Percentiles rank a stretch among this genome's conserved stretches.
Conservation (phyloP, 2,113 vertebrate genomes). For the Pseudonaja textilis region DNA sequence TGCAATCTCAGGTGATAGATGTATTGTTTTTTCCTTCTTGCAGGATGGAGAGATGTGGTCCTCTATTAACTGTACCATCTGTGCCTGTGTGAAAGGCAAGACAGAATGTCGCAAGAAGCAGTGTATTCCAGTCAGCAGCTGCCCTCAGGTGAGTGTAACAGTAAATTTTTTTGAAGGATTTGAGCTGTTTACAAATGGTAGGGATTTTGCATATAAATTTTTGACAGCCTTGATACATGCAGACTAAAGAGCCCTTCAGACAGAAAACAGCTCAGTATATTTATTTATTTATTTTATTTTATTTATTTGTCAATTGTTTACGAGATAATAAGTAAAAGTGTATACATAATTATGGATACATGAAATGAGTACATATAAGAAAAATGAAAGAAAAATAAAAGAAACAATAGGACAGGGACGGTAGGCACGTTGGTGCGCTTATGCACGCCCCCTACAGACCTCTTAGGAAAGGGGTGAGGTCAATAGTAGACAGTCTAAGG, state of each 20-base stretch:
- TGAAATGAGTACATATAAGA: too few relatives aligned
- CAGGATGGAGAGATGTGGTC: constrained; percentile 99
- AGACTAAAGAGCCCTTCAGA: background rate
- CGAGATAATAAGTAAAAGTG: too few relatives aligned
- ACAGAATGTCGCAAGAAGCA: constrained; percentile 90
- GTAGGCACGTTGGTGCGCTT: too few relatives aligned
- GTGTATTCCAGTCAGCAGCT: constrained; percentile 89
- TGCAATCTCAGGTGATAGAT: constrained; percentile 49
- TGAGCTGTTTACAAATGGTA: constrained; percentile 28
- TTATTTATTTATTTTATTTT: too few relatives aligned
- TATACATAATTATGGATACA: too few relatives aligned
- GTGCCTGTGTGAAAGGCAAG: constrained; percentile 87
- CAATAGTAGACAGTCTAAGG: too few relatives aligned
- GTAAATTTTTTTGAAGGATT: background rate
- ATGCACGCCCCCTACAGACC: too few relatives aligned
- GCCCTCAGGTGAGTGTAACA: constrained; percentile 83
- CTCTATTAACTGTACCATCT: constrained; percentile 92
- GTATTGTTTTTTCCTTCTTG: constrained; percentile 53
- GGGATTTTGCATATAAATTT: constrained; percentile 4
- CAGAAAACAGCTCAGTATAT: background rate
- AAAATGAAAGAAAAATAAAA: too few relatives aligned
- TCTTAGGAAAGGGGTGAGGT: too few relatives aligned
- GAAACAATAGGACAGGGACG: too few relatives aligned
- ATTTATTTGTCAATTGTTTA: too few relatives aligned
- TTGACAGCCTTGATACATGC: background rate